phyloP scores from a whole-genome alignment of 2,113 vertebrate genomes.

The Microcebus jonahi region DNA sequence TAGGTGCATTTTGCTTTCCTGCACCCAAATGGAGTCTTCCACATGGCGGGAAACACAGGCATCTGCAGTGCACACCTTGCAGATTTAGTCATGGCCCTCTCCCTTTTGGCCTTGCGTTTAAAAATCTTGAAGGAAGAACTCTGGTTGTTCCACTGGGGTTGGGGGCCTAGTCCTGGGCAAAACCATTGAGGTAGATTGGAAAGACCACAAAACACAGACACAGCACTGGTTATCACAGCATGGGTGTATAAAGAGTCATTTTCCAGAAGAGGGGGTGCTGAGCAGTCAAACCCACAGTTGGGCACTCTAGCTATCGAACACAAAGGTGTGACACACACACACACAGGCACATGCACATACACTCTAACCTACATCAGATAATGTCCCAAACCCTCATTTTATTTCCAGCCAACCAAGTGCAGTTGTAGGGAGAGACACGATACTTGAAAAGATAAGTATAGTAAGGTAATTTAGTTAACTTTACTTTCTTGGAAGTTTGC shows the following conservation, averaged over 20 bases:
- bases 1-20: neutral
- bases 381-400: neutral
- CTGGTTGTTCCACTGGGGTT: neutral
- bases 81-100: neutral
- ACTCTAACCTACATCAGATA: neutral
- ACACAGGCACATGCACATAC: neutral
- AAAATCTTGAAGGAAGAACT: neutral
- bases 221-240: neutral
- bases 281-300: neutral
- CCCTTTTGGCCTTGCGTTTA: neutral
- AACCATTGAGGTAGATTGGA: neutral
- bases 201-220: neutral
- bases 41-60: rapidly evolving
- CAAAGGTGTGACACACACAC: neutral
- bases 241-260: neutral
- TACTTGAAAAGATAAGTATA: neutral
- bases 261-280: neutral
- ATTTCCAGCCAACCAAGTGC: neutral
- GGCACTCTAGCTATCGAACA: neutral
- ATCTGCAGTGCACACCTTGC: neutral
- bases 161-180: neutral
- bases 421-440: neutral
- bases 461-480: neutral
- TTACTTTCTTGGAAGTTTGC: neutral
- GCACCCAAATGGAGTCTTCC: neutral